These are phyloP conservation scores for Sympetrum striolatum DNA, from an alignment of 2,888 invertebrate species.

Conservation along the genomic window DNA sequence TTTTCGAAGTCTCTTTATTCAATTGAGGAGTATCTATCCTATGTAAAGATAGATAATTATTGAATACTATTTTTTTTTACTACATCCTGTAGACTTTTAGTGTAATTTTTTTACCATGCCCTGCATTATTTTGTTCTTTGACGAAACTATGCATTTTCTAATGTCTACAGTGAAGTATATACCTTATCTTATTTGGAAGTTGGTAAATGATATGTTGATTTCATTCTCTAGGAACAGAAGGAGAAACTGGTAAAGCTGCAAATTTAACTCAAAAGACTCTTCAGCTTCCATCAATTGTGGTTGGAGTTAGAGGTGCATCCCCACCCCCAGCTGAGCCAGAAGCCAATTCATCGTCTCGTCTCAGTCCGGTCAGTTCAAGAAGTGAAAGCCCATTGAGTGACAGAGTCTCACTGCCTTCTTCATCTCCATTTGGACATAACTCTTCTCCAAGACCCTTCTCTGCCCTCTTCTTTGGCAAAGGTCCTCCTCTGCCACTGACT, in stretches of 20 bases:
- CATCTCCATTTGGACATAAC: conserved; percentile 74
- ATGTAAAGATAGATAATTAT: too few species aligned
- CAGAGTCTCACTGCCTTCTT: conserved; percentile 63
- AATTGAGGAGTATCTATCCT: too few species aligned
- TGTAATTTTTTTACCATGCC: too few species aligned
- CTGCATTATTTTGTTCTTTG: too few species aligned
- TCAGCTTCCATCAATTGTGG: conserved; percentile 69
- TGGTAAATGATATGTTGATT: background rate
- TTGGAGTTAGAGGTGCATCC: conserved; percentile 51
- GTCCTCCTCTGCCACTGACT: conserved; percentile 69
- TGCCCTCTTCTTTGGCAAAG: conserved; percentile 16
- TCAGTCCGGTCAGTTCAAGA: conserved; percentile 78
- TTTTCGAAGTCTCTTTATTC: too few species aligned
- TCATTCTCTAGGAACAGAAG: conserved; percentile 47
- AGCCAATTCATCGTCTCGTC: conserved; percentile 50
- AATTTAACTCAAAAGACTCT: conserved; percentile 53
- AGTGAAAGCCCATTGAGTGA: conserved; percentile 82
- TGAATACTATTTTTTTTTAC: too few species aligned
- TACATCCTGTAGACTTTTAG: too few species aligned
- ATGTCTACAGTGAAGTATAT: too few species aligned
- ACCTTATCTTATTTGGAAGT: background rate
- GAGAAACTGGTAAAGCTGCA: conserved; percentile 47
- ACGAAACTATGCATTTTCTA: too few species aligned
- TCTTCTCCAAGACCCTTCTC: conserved; percentile 33
- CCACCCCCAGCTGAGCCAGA: background rate